phyloP scores from a whole-genome alignment of 2,113 vertebrate genomes.

The Ptilorrhoa leucosticta region DNA sequence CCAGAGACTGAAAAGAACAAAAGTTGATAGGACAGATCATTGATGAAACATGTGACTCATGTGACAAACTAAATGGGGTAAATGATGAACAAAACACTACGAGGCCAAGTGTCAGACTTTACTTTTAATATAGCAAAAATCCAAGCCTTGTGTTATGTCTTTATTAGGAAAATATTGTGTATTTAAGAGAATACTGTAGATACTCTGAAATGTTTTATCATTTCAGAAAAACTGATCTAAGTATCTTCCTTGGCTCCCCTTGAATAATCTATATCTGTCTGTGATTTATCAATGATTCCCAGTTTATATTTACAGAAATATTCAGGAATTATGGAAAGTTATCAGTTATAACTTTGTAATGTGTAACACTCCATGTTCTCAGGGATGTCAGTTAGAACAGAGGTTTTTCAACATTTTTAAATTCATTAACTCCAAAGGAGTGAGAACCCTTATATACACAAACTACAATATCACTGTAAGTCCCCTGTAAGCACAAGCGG shows the following conservation, averaged over 20 bases:
- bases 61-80: not conserved
- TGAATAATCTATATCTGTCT: not conserved
- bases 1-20: not conserved
- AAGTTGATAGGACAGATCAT: not conserved
- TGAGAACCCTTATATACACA: not conserved
- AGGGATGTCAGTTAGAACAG: not conserved
- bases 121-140: not conserved
- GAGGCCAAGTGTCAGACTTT: not conserved
- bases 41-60: not conserved
- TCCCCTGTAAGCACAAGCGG: not conserved
- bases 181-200: not conserved
- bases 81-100: not conserved
- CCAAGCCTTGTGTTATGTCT: not conserved
- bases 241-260: not conserved
- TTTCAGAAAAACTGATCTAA: not conserved
- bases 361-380: not conserved
- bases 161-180: not conserved
- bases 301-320: not conserved
- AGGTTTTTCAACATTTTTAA: not conserved
- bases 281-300: not conserved
- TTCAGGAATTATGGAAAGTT: not conserved
- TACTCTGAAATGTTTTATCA: not conserved
- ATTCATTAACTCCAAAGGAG: not conserved
- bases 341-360: not conserved
- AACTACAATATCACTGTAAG: not conserved